phyloP scores from a whole-genome alignment of 2,888 invertebrate species.

The Tetragnatha montana region DNA sequence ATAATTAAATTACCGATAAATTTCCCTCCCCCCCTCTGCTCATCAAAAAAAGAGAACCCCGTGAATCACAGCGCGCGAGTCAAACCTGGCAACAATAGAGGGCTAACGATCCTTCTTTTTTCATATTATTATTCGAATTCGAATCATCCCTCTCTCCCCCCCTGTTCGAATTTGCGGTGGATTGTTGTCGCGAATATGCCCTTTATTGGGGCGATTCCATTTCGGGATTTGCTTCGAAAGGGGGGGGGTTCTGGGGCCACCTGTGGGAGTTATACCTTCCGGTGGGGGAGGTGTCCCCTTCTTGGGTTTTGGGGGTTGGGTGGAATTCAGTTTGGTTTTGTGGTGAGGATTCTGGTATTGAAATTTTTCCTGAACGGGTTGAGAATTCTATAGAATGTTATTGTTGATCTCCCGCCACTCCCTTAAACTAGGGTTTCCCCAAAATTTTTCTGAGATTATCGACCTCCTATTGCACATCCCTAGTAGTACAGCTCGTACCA shows the following conservation, averaged over 20 bases:
- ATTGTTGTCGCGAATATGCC: constrained; percentile 47
- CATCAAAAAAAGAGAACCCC: constrained; percentile 22
- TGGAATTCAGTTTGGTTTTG: neutral
- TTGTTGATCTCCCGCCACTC: no score
- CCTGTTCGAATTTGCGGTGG: constrained; percentile 30
- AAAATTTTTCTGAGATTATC: no score
- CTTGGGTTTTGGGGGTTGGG: neutral
- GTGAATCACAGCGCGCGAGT: constrained; percentile 48
- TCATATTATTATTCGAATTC: constrained; percentile 4
- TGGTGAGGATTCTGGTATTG: neutral
- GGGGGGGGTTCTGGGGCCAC: constrained; percentile 15
- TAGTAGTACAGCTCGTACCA: no score
- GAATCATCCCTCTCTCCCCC: neutral
- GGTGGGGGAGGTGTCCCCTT: neutral
- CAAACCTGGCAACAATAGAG: constrained; percentile 50
- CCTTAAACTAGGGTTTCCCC: no score
- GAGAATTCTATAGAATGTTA: neutral
- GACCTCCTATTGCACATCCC: no score
- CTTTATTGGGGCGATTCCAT: neutral
- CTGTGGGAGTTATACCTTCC: constrained; percentile 19
- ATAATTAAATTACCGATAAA: no score
- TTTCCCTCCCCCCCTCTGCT: neutral
- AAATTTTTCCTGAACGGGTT: neutral
- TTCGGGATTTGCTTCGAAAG: constrained; percentile 1
- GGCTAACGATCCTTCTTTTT: constrained; percentile 55